phyloP scores from a whole-genome alignment of 2,888 invertebrate species.

The Sclerodermus sp. region DNA sequence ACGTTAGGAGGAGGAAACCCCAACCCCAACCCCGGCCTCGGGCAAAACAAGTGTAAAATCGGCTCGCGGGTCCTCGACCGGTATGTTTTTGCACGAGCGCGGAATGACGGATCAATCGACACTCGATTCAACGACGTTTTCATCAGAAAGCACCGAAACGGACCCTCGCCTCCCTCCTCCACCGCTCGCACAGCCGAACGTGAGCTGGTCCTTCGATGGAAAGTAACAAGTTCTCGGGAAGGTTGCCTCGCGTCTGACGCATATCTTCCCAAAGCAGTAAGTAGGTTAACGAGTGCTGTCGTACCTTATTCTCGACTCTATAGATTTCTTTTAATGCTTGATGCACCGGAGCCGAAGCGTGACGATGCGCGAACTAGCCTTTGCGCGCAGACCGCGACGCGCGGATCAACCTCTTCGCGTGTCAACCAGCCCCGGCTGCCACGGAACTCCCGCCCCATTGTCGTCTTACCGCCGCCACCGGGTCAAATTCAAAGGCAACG shows the following conservation, averaged over 20 bases:
- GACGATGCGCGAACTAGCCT: too few relatives aligned
- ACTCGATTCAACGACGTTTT: constrained; percentile 29
- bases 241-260: background rate
- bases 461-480: too few relatives aligned
- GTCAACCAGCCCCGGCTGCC: too few relatives aligned
- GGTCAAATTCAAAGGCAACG: too few relatives aligned
- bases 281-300: background rate
- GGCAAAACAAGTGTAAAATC: constrained; percentile 32
- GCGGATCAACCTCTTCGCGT: too few relatives aligned
- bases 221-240: constrained; percentile 1
- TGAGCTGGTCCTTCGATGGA: background rate
- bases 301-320: too few relatives aligned
- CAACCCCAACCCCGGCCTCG: constrained; percentile 2
- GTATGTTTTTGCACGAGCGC: constrained; percentile 24
- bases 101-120: constrained; percentile 39
- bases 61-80: constrained; percentile 16
- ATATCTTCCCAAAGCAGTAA: constrained; percentile 1
- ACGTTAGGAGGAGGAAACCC: too few relatives aligned
- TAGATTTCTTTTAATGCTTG: background rate
- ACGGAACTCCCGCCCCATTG: too few relatives aligned
- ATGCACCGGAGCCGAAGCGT: background rate
- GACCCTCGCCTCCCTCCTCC: background rate
- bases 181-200: background rate
- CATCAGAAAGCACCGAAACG: constrained; percentile 30
- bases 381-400: too few relatives aligned